phyloP scores from a whole-genome alignment of 1,140 invertebrate genomes.

The Holotrichia oblita region DNA sequence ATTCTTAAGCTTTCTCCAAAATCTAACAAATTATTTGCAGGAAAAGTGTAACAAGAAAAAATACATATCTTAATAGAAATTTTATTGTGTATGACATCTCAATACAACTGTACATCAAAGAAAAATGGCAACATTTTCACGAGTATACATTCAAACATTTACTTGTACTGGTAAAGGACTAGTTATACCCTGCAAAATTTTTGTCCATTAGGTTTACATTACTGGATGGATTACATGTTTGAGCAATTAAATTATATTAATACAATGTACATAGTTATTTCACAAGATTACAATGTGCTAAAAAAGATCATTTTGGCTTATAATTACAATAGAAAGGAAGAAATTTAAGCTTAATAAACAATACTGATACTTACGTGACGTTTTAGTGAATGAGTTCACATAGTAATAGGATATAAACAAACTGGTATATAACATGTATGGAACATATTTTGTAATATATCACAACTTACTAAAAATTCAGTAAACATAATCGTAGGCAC shows the following conservation, averaged over 20 bases:
- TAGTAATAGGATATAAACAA: no score
- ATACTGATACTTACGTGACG: no score
- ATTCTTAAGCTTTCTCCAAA: no score
- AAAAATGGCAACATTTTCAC: not conserved
- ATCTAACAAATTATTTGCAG: not conserved
- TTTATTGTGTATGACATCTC: not conserved
- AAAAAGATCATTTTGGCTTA: not conserved
- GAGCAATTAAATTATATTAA: conserved; percentile 18
- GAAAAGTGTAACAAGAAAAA: not conserved
- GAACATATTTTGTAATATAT: no score
- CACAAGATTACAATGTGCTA: not conserved
- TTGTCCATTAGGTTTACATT: conserved; percentile 34
- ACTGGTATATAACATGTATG: no score
- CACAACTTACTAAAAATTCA: no score
- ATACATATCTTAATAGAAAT: not conserved
- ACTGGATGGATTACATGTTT: conserved; percentile 39
- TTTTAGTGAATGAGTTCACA: no score
- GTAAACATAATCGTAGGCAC: no score
- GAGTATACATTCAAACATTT: conserved; percentile 34
- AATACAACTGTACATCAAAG: not conserved
- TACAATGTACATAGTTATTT: conserved; percentile 9
- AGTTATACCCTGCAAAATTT: conserved; percentile 37
- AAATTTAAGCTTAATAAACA: not conserved
- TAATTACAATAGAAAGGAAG: not conserved
- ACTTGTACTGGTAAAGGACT: conserved; percentile 37